Evolutionary conservation across 2,888 invertebrate genomes (phyloP).

Genomic region (Sinodicranocentrus sp.): DNA sequence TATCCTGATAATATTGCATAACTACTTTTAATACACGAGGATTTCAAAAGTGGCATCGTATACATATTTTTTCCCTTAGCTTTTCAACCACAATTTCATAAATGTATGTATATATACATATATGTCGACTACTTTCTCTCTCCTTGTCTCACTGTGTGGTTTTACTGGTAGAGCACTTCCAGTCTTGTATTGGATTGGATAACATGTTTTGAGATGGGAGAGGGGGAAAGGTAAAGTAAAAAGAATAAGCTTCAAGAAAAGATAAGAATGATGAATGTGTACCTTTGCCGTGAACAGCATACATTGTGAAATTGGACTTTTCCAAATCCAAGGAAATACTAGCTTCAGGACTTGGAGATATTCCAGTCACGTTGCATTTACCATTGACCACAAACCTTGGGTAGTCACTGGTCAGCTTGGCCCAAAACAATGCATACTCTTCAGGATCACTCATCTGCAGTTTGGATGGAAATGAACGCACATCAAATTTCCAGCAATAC

Average conservation of each 20-base stretch:
- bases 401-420: conserved; percentile 66
- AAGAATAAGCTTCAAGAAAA: conserved; percentile 13
- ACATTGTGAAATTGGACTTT: conserved; percentile 70
- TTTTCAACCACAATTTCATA: too few species aligned
- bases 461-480: conserved; percentile 8
- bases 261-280: conserved; percentile 68
- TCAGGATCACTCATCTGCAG: conserved; percentile 72
- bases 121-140: too few species aligned
- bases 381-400: conserved; percentile 63
- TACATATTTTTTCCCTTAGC: too few species aligned
- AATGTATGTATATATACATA: too few species aligned
- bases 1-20: not conserved
- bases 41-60: too few species aligned
- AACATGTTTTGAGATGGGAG: not conserved
- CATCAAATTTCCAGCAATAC: not conserved
- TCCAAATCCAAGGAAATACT: conserved; percentile 65
- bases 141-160: not conserved
- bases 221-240: conserved; percentile 12
- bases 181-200: not conserved
- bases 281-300: conserved; percentile 75
- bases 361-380: conserved; percentile 69
- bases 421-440: conserved; percentile 62
- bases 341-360: conserved; percentile 61
- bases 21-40: not conserved
- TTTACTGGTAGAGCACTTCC: not conserved